Base-by-base conservation (phyloP, 2,113 vertebrate genomes). In the Zapus hudsonius region DNA sequence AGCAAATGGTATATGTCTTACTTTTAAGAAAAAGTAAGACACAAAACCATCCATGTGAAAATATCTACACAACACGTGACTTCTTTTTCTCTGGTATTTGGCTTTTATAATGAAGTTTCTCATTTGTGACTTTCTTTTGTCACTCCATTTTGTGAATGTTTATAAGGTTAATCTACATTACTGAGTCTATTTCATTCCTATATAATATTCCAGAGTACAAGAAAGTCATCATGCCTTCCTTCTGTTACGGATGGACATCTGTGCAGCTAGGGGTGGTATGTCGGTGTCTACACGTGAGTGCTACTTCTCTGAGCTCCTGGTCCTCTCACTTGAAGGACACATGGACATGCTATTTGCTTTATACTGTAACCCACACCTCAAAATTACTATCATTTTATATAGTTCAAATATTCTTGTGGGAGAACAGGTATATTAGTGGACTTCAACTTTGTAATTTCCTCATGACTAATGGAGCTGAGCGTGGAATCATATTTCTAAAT, bases 341-440 rank as follows among this genome's bases (percentile, higher is more conserved):
- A 31, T 4, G n/a, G 63, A 79, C 73, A 36, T 69, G 31, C 3
- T 40, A 13, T 22, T 33, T 67, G 44, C 20, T 86, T 33, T 33
- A 38, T 59, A n/a, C 57, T 78, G 22, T 70, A 38, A 11, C 1
- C 5, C 3, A n/a, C 31, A 6, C 8, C 25, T 40, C 4, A 5
- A 57, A n/a, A 19, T 74, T 61, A 47, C 25, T 55, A 0, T 33
- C 9, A n/a, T n/a, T n/a, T n/a, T n/a, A n/a, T n/a, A n/a, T n/a
- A n/a, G n/a, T 47, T 27, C 36, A 73, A 6, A 57, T 47, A 23
- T 59, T 95, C 22, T 44, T 44, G 1, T 4, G 1, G 13, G 17
- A 3, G 7, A 7, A 25, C 9, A 67, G 16, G 33, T 23, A 8
- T 4, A 25, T 7, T 1, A 3, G 5, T 42, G 8, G 40, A 7